Evolutionary conservation across 2,888 invertebrate genomes (phyloP).

Genomic region (Phlogophora meticulosa): DNA sequence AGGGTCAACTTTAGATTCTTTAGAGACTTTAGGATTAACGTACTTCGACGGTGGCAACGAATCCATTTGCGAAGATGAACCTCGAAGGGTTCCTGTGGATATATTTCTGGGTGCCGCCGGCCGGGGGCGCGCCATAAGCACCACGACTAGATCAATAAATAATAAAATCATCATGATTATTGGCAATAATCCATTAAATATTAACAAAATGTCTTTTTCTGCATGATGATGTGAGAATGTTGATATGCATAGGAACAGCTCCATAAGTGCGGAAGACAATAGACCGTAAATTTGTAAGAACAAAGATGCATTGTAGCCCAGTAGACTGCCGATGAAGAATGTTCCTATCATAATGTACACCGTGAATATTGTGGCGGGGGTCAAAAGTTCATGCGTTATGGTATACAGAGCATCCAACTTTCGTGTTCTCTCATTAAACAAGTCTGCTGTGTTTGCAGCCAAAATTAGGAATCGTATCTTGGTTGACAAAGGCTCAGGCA

Average conservation of each 20-base stretch:
- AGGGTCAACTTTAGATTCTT: too few relatives aligned
- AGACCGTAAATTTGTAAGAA: conserved; percentile 78
- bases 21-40: too few relatives aligned
- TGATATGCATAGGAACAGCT: conserved; percentile 38
- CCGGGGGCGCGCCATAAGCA: neutral
- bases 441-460: neutral
- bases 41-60: too few relatives aligned
- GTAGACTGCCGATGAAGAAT: conserved; percentile 68
- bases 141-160: neutral
- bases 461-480: neutral
- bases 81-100: neutral
- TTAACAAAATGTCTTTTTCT: neutral
- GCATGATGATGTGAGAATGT: neutral
- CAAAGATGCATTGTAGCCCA: conserved; percentile 65
- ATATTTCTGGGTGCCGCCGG: fast-evolving
- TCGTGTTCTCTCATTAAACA: conserved; percentile 76
- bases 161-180: conserved; percentile 64
- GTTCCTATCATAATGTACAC: conserved; percentile 74
- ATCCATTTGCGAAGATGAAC: too few relatives aligned
- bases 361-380: conserved; percentile 77
- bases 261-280: conserved; percentile 68
- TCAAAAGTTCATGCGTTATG: conserved; percentile 75
- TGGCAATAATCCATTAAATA: conserved; percentile 81
- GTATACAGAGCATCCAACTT: conserved; percentile 64
- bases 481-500: neutral